Percentiles rank a stretch among this genome's conserved stretches.
Evolutionary conservation across 2,113 vertebrate genomes (phyloP).

Genomic region (Caranx ignobilis): DNA sequence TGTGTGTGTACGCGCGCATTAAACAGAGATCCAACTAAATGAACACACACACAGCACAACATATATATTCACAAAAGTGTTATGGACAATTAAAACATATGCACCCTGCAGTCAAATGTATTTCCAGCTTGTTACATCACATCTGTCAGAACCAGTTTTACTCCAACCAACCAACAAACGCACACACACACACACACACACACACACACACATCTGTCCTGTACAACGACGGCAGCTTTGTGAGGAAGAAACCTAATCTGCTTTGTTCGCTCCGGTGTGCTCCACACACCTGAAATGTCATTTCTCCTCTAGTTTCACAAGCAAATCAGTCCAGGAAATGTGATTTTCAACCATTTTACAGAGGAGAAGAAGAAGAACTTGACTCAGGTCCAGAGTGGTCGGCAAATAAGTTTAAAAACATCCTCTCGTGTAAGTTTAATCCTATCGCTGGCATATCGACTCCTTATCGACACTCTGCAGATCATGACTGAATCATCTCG

Average conservation of each 20-base stretch:
- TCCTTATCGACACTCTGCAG: background rate
- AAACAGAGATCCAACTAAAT: background rate
- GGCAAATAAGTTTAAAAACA: constrained; percentile 7
- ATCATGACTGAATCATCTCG: constrained; percentile 27
- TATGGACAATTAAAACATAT: background rate
- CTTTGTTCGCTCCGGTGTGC: constrained; percentile 51
- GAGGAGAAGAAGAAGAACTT: constrained; percentile 19
- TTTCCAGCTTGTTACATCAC: background rate
- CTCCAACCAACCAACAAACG: background rate
- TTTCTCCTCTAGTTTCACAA: constrained; percentile 44
- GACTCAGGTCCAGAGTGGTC: background rate
- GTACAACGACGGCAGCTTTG: constrained; percentile 5
- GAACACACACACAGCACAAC: background rate
- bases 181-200: too few relatives aligned
- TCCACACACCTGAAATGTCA: constrained; percentile 38
- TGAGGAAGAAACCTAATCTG: constrained; percentile 38
- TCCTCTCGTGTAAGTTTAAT: background rate
- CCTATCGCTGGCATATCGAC: background rate
- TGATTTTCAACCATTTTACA: constrained; percentile 54
- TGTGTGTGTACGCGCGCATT: constrained; percentile 2
- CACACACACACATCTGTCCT: constrained; percentile 11
- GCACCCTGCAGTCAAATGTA: background rate
- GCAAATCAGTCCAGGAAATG: constrained; percentile 37
- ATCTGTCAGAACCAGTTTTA: background rate
- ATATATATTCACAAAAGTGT: background rate